Base-by-base conservation (phyloP, 2,113 vertebrate genomes). In the Fulica atra region DNA sequence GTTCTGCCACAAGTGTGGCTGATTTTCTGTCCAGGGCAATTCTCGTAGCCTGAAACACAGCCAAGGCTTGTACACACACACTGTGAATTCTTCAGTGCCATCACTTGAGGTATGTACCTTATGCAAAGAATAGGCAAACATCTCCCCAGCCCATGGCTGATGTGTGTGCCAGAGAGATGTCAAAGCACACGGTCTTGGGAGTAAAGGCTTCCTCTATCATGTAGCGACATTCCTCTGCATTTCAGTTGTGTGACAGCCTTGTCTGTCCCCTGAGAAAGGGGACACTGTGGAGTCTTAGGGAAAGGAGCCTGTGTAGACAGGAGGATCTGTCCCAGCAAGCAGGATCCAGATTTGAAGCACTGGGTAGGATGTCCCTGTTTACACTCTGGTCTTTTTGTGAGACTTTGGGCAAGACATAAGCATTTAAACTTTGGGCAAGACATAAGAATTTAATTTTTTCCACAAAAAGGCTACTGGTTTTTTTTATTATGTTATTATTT, bases 101-200 rank as follows among this genome's bases (percentile, higher is more conserved):
- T 51, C 5, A 3, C 29, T 35, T 33, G 25, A 48, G 15, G 23
- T 29, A n/a, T 71, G 50, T 18, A 20, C 36, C 3, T 73, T 28
- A 11, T 15, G 19, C 33, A 57, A 86, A 38, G 9, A 29, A 46
- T 66, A 88, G n/a, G 21, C 48, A 71, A 68, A 28, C 12, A 13
- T 46, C 54, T 83, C 13, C n/a, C 10, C 13, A 61, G 15, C 25
- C 42, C 6, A 1, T 21, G 12, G 54, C 11, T 0, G 1, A 16
- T 25, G 10, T 19, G 10, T 7, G 10, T 2, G 2, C 6, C 3
- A 3, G 61, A 68, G 17, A 64, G 0, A 0, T 5, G 23, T 40
- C 28, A 81, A 78, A 7, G 4, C 3, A 5, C 3, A 23, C 16
- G 13, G 26, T 14, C 51, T 38, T 46, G 23, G 26, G 61, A 50